Percentiles rank a stretch among this genome's conserved stretches.
phyloP scores from a whole-genome alignment of 2,888 invertebrate species.

The Notocelia uddmanniana region DNA sequence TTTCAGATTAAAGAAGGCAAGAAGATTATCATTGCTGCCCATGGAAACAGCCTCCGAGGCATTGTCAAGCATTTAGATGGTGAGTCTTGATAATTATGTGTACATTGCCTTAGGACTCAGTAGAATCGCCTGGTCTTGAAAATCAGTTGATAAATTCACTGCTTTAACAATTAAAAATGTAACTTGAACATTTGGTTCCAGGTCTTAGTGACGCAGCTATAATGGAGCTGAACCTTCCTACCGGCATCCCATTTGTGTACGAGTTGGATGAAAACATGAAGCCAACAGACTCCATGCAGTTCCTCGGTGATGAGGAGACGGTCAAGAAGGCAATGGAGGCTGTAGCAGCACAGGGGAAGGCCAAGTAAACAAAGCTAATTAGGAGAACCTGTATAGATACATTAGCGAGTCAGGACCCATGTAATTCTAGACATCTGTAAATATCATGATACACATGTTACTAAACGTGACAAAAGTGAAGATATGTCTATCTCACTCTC shows the following conservation, averaged over 20 bases:
- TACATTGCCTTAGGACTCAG: no score
- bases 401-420: neutral
- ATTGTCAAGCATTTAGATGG: conserved; percentile 95
- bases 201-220: conserved; percentile 90
- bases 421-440: neutral
- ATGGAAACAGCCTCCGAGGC: conserved; percentile 94
- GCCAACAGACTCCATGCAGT: conserved; percentile 89
- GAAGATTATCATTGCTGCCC: conserved; percentile 92
- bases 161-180: no score
- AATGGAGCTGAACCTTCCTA: conserved; percentile 91
- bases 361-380: conserved; percentile 78
- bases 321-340: conserved; percentile 91
- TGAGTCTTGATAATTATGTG: conserved; percentile 73
- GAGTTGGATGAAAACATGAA: conserved; percentile 90
- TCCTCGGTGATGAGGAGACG: conserved; percentile 92
- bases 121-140: no score
- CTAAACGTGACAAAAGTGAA: no score
- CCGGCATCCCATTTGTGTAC: conserved; percentile 93
- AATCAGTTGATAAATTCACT: no score
- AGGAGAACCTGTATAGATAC: neutral
- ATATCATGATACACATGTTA: no score
- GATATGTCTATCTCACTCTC: no score
- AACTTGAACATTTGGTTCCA: conserved; percentile 55
- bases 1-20: conserved; percentile 92
- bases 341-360: conserved; percentile 92